Evolutionary conservation across 2,888 invertebrate genomes (phyloP).

Genomic region (Drosophila multiciliata): DNA sequence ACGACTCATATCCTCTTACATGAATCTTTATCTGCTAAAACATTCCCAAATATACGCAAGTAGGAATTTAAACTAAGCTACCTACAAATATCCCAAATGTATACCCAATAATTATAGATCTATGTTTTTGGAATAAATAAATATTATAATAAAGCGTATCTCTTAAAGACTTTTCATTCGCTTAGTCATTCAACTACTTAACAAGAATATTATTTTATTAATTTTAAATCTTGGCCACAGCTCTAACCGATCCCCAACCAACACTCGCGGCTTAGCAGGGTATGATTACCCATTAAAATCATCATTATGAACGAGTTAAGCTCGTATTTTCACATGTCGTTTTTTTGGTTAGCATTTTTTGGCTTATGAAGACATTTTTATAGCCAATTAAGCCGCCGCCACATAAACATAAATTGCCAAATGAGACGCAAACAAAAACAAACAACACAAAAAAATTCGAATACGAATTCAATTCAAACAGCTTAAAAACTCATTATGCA

Average conservation of each 20-base stretch:
- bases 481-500: constrained; percentile 81
- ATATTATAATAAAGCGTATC: not conserved
- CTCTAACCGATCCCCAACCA: not conserved
- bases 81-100: not conserved
- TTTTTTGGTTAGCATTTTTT: constrained; percentile 25
- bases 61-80: not conserved
- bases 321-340: constrained; percentile 45
- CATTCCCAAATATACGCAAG: not conserved
- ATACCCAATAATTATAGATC: not conserved
- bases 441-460: constrained; percentile 11
- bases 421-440: constrained; percentile 21
- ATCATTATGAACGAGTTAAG: constrained; percentile 34
- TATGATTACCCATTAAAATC: constrained; percentile 32
- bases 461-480: constrained; percentile 71
- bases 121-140: not conserved
- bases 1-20: constrained; percentile 25
- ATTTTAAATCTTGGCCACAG: not conserved
- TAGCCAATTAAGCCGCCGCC: constrained; percentile 73
- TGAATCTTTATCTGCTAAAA: constrained; percentile 18
- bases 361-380: constrained; percentile 79
- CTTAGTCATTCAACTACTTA: not conserved
- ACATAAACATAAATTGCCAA: constrained; percentile 70
- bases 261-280: not conserved
- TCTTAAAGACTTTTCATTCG: not conserved
- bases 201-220: not conserved